Evolutionary conservation across 1,140 invertebrate genomes (phyloP), one percentile per base, ranked within the genome.

Genomic region (Rhopalosiphum padi): DNA sequence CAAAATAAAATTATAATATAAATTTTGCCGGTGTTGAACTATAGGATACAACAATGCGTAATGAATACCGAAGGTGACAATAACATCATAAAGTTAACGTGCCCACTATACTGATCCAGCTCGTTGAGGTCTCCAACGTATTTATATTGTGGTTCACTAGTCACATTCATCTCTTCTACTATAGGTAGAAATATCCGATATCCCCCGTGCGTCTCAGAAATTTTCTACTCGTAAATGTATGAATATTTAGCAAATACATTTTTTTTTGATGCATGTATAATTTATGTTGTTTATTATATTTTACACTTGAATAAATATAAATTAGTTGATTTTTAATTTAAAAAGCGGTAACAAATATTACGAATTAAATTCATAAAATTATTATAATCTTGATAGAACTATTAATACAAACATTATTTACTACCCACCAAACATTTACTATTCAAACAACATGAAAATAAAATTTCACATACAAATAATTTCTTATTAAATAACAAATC

Each of bases 81-180:
- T 82, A 92, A 92, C 91, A 83, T 85, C 46, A 83, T 92, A 82
- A 91, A 92, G 43, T 92, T 91, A 91, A 91, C 90, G 90, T 91
- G 30, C 77, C 35, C 91, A 51, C 91, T 82, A 82, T 85, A 82
- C 60, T 83, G 60, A 92, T 51, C 41, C 91, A 43, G 30, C 46
- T 83, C 91, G 91, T 83, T 92, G 91, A 92, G 41, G 91, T 92
- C 91, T 92, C 91, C 43, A 37, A 82, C 46, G 91, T 92, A 91
- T 92, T 92, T 92, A 92, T 92, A 92, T 82, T 92, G 91, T 51
- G 77, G 91, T 92, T 92, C 43, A 82, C 46, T 92, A 82, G 91
- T 82, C 77, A 83, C 91, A 92, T 43, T 82, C 60, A 48, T 83
- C 60, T 83, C 91, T 92, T 83, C 68, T 51, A 35, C 46, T 83